These are phyloP conservation scores for Tapera naevia DNA, from an alignment of 2,797 vertebrate species.

Conservation along the genomic window DNA sequence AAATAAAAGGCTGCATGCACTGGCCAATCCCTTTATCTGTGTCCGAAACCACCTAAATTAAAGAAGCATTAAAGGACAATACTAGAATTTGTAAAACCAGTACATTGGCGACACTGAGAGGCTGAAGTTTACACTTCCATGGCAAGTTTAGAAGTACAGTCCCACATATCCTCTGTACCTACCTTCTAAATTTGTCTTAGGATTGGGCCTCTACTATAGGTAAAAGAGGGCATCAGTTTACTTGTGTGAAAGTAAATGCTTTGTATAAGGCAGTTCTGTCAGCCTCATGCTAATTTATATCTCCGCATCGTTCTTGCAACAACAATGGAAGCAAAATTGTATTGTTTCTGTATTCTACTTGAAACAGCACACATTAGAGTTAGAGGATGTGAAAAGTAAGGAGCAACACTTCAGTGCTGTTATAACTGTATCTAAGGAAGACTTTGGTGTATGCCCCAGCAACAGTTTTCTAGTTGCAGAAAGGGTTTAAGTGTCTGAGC, in stretches of 20 bases:
- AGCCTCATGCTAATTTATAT: background rate
- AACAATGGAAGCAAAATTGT: background rate
- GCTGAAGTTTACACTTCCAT: background rate
- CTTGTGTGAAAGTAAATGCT: background rate
- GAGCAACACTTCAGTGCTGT: background rate
- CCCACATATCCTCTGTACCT: accelerated
- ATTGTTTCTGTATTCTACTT: background rate
- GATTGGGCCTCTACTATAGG: background rate
- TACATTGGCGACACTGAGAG: background rate
- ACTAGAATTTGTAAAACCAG: background rate
- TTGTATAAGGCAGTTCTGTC: background rate
- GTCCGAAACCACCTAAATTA: background rate
- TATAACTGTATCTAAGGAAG: background rate
- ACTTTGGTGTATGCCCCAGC: background rate
- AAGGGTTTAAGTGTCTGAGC: background rate
- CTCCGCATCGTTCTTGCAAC: background rate
- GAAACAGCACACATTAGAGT: background rate
- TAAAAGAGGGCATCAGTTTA: background rate
- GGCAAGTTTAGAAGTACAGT: background rate
- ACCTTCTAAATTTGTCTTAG: background rate
- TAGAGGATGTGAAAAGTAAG: background rate
- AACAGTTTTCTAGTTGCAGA: background rate
- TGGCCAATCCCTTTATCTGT: background rate
- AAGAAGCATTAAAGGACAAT: background rate
- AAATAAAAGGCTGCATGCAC: background rate